These are phyloP conservation scores for Leguminivora glycinivorella DNA, from an alignment of 1,140 invertebrate genomes.

Conservation along the genomic window DNA sequence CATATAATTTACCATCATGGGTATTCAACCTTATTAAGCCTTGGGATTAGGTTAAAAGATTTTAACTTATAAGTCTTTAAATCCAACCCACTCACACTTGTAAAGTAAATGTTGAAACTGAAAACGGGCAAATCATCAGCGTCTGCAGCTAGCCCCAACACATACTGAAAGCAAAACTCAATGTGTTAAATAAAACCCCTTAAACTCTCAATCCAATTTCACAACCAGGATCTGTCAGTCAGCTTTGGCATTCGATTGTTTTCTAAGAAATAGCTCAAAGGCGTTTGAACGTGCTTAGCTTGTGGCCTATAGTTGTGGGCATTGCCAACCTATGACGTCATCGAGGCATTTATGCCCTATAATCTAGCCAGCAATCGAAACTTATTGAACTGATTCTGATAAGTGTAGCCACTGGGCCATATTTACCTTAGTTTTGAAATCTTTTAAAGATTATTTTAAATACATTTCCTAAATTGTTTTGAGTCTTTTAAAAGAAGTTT, in stretches of 20 bases:
- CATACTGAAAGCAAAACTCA: background rate
- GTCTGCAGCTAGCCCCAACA: background rate
- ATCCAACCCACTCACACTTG: no score
- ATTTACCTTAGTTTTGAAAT: background rate
- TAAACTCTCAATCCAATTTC: background rate
- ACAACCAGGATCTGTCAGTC: conserved; percentile 8
- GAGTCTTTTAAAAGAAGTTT: no score
- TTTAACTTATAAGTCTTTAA: no score
- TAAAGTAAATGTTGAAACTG: no score
- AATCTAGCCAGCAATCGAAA: background rate
- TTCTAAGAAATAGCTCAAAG: conserved; percentile 17
- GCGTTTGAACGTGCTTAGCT: background rate
- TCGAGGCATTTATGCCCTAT: conserved; percentile 5
- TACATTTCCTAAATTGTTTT: no score
- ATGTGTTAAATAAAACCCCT: background rate
- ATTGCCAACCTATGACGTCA: conserved; percentile 17
- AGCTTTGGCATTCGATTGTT: background rate
- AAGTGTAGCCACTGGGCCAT: background rate
- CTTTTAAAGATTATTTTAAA: no score
- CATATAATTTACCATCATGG: no score
- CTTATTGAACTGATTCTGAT: background rate
- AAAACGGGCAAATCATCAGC: no score
- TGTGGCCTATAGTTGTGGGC: background rate
- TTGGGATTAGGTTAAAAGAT: no score
- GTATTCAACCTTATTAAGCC: no score